Base-by-base conservation (phyloP, 2,888 invertebrate genomes). In the Spodoptera exigua region DNA sequence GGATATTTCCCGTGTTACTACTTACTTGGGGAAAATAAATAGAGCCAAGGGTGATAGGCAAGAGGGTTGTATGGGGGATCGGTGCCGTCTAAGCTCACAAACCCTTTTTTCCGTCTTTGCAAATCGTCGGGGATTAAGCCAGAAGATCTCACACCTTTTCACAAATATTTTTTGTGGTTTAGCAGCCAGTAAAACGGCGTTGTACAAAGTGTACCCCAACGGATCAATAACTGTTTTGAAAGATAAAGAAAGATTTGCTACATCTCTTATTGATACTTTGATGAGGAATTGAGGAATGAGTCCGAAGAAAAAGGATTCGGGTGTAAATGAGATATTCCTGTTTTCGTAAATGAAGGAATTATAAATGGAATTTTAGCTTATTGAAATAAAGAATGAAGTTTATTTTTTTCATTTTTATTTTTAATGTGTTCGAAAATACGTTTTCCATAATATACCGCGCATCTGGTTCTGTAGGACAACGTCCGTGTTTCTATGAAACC, bases 51-150 rank as follows among this genome's bases (percentile, higher is more conserved):
- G 79, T 83, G 89, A 90, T 89, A 91, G 89, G 78, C 82, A 84
- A 85, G 83, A 85, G 86, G 87, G 80, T 82, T 81, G 82, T 82
- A 82, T 85, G 82, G 83, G 72, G 84, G 86, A 86, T 86, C 84
- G 85, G 73, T 79, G 80, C 78, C 83, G 74, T 83, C 84, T 89
- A 89, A 90, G 88, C 89, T 71, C 74, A 72, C 82, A 84, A 91
- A 91, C 92, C 93, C 91, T 90, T 93, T 93, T 92, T 91, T 90
- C 89, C 90, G 83, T 89, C 90, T 92, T 90, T 87, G 87, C 89
- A 92, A 93, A 93, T 93, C 90, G 92, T 90, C 89, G 85, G 79
- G 91, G 92, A 93, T 93, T 93, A 93, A 88, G 89, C 83, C 82
- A 83, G 78, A 83, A 89, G 84, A 87, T 88, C 89, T 92, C 88